Base-by-base conservation (phyloP, 1,140 invertebrate species). In the Drosophila nannoptera region DNA sequence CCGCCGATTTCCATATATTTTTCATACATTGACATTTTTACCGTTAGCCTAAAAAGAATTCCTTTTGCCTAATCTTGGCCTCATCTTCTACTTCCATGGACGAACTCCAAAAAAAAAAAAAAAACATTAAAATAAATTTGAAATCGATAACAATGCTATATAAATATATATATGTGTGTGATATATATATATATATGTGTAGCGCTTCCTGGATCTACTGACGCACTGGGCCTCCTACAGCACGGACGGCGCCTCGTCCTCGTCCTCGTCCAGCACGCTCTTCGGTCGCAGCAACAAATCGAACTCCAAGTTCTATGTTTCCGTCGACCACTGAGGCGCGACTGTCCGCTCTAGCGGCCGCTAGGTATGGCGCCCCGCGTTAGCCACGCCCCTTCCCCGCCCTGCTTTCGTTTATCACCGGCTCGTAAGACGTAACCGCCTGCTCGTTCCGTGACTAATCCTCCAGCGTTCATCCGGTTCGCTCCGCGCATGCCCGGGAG, bases 231-330 rank as follows among this genome's bases (percentile, higher is more conserved):
- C 73, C 7, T 60, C 72, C 33, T 52, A 77, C 50, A 75, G 68
- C 69, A 66, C 55, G 45, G 63, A 83, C 52, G 65, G 75, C 60
- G 49, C 68, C 33, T 69, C 83, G 16, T 67, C 75, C 71, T 54
- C 59, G 22, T 22, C 22, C 22, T 22, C 22, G 22, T 69, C 75
- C 71, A 50, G 53, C 6, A 42, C 50, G 31, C n/a, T 60, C 56
- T 58, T 67, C 71, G 40, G 72, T 58, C 78, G 84, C 55, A 69
- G 43, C 64, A 76, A 52, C 68, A 88, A 88, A 84, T 84, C 86
- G 16, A 88, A 87, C 74, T 87, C 82, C 7, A 84, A 81, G 65
- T 87, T 88, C 58, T 87, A 88, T 72, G 82, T 88, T 61, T 87
- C 80, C 48, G 82, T 87, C 67, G 82, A 88, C 50, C 74, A 87